Conservation (phyloP, 2,113 vertebrate species). For the Ranitomeya variabilis region DNA sequence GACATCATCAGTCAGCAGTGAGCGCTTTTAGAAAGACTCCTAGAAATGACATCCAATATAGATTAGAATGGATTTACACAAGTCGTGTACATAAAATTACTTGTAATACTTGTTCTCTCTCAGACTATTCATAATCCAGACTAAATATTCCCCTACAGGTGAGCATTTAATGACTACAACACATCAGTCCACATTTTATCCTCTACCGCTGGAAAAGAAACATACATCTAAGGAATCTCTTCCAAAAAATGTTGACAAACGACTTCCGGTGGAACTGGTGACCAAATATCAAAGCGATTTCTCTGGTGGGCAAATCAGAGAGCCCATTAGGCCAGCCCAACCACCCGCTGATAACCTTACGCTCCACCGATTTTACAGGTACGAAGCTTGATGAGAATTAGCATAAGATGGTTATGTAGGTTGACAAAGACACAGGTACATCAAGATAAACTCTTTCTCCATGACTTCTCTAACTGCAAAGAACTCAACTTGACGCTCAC, state of each 20-base stretch:
- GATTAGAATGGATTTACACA: too few relatives aligned
- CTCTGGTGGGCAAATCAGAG: conserved; percentile 57
- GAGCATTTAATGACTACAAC: conserved; percentile 59
- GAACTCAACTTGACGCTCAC: too few relatives aligned
- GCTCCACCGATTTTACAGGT: conserved; percentile 73
- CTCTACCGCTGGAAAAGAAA: conserved; percentile 56
- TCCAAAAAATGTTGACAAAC: conserved; percentile 9
- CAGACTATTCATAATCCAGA: neutral
- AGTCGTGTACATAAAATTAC: too few relatives aligned
- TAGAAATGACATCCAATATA: too few relatives aligned
- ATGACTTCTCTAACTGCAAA: too few relatives aligned
- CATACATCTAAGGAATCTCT: conserved; percentile 34
- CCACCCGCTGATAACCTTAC: conserved; percentile 74
- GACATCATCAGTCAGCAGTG: too few relatives aligned
- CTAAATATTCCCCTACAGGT: conserved; percentile 57
- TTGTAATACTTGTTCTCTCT: too few relatives aligned
- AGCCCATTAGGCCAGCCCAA: conserved; percentile 63
- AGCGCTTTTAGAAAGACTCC: too few relatives aligned
- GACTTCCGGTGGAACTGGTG: conserved; percentile 51
- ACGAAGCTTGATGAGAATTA: neutral
- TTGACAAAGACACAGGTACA: too few relatives aligned
- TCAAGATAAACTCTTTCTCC: too few relatives aligned
- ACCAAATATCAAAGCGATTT: conserved; percentile 73
- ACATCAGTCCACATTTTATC: conserved; percentile 63
- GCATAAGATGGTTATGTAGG: neutral